A percentile compares a stretch with the other conserved stretches of the same genome.
phyloP scores from a whole-genome alignment of 2,797 vertebrate genomes.

The Balearica regulorum region DNA sequence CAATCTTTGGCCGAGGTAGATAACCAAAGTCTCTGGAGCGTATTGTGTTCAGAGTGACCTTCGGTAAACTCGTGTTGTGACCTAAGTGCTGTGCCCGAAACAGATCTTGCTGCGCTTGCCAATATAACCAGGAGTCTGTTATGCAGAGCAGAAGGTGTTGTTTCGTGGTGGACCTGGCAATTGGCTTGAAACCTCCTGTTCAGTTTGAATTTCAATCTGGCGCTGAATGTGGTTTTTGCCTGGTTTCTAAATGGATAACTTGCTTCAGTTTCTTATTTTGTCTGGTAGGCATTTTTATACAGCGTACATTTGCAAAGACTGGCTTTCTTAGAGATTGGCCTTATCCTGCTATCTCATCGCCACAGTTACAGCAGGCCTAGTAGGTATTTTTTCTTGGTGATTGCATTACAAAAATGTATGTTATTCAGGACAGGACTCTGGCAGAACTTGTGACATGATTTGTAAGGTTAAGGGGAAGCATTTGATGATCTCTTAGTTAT shows the following conservation, averaged over 20 bases:
- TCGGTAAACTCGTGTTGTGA: not conserved
- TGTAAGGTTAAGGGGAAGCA: not conserved
- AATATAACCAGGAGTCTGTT: not conserved
- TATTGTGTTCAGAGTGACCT: constrained; percentile 33
- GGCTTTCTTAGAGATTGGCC: not conserved
- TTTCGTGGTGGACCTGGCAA: constrained; percentile 4
- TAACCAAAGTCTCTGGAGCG: not conserved
- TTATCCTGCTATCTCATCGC: not conserved
- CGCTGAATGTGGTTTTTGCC: not conserved
- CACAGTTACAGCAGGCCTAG: not conserved
- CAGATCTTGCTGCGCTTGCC: constrained; percentile 21
- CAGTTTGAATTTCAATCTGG: not conserved
- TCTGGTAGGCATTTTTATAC: not conserved
- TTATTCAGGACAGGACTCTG: not conserved
- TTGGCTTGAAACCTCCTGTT: constrained; percentile 30
- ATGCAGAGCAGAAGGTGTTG: not conserved
- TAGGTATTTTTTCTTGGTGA: not conserved
- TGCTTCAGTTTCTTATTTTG: not conserved
- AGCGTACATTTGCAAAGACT: not conserved
- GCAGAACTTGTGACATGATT: not conserved
- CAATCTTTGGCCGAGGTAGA: constrained; percentile 15
- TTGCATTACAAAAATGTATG: not conserved
- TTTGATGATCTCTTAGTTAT: constrained; percentile 25
- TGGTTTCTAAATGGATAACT: not conserved
- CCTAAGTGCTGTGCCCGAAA: not conserved